Conservation (phyloP, 1,140 invertebrate genomes). For the Caenorhabditis tropicalis region DNA sequence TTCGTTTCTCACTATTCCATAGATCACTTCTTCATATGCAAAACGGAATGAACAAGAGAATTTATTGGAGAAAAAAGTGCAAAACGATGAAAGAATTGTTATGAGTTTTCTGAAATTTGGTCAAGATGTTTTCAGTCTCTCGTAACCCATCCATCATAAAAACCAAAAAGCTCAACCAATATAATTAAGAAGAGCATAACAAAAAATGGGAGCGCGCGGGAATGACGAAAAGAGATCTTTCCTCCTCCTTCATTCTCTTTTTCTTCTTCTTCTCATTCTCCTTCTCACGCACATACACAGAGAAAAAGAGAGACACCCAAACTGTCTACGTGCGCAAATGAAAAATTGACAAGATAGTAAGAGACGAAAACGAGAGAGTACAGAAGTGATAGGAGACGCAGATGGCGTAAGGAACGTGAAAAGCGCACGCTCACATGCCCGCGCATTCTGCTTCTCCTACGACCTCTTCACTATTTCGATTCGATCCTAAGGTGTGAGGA, state of each 20-base stretch:
- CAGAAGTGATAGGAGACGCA: background rate
- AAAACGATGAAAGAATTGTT: too few relatives aligned
- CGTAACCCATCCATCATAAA: background rate
- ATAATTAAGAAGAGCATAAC: background rate
- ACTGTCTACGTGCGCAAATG: slow-evolving; percentile 43
- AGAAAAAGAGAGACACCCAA: background rate
- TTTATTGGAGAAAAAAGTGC: background rate
- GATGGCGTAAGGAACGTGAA: background rate
- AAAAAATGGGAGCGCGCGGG: background rate
- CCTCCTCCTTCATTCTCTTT: background rate
- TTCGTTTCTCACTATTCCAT: slow-evolving; percentile 17
- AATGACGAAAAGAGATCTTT: slow-evolving; percentile 33
- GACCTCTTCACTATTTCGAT: background rate
- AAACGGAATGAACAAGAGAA: background rate
- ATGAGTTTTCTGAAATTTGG: too few relatives aligned
- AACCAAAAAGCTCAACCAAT: background rate
- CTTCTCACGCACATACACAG: background rate
- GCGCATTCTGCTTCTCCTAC: slow-evolving; percentile 21
- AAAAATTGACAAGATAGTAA: slow-evolving; percentile 20
- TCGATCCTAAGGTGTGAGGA: slow-evolving; percentile 2
- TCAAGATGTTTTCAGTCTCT: too few relatives aligned
- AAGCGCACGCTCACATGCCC: slow-evolving; percentile 37
- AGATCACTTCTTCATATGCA: background rate
- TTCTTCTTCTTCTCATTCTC: slow-evolving; percentile 1
- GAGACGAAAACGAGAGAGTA: background rate